A percentile compares a stretch with the other conserved stretches of the same genome.
Conservation (phyloP, 1,140 invertebrate genomes). For the Theocolax elegans region DNA sequence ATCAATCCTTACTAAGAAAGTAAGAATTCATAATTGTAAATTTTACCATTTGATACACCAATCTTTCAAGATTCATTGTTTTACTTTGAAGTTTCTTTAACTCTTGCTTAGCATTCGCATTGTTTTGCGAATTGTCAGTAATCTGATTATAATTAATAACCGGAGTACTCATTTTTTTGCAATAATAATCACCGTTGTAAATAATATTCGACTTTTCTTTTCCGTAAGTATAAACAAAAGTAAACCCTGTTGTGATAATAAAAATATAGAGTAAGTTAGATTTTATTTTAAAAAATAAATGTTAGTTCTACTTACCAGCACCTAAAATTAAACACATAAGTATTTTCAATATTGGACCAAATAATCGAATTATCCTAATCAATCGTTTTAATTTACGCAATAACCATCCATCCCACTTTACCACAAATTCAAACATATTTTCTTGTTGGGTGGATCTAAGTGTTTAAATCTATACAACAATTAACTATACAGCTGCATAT, state of each 20-base stretch:
- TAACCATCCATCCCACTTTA: slow-evolving; percentile 50
- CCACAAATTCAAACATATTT: too few species aligned
- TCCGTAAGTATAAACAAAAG: slow-evolving; percentile 26
- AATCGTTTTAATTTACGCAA: slow-evolving; percentile 38
- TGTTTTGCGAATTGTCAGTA: slow-evolving; percentile 5
- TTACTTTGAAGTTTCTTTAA: slow-evolving; percentile 43
- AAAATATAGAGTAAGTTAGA: too few species aligned
- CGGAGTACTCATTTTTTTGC: neutral
- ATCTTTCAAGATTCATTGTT: slow-evolving; percentile 44
- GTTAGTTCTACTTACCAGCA: slow-evolving; percentile 31
- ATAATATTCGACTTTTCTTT: neutral
- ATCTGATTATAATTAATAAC: slow-evolving; percentile 28
- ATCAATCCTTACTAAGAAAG: too few species aligned
- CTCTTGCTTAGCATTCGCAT: slow-evolving; percentile 38
- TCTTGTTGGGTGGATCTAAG: too few species aligned
- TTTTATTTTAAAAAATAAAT: too few species aligned
- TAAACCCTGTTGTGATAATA: slow-evolving; percentile 37
- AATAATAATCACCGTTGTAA: neutral
- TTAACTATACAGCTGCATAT: too few species aligned
- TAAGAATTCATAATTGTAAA: neutral
- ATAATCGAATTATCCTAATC: slow-evolving; percentile 19
- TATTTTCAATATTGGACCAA: slow-evolving; percentile 36
- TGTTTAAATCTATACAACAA: too few species aligned
- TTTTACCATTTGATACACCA: slow-evolving; percentile 30
- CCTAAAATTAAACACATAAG: slow-evolving; percentile 38